phyloP scores from a whole-genome alignment of 2,888 invertebrate species.

The Dugesia japonica region DNA sequence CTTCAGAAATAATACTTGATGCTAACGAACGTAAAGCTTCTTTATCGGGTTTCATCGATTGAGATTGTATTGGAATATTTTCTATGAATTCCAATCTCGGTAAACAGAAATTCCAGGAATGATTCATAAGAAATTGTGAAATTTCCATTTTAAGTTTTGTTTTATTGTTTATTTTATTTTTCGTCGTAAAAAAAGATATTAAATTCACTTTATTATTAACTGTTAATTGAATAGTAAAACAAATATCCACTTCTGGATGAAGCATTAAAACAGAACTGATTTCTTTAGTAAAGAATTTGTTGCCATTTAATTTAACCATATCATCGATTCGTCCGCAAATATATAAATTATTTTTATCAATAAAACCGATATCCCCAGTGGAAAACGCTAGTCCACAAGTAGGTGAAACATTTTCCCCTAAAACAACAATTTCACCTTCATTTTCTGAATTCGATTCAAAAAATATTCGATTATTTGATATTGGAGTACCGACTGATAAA shows the following conservation, averaged over 20 bases:
- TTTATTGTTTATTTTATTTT: background rate
- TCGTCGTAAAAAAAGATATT: conserved; percentile 5
- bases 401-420: conserved; percentile 9
- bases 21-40: background rate
- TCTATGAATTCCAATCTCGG: background rate
- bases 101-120: background rate
- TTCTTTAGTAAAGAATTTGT: background rate
- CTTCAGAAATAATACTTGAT: background rate
- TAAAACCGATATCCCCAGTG: conserved; percentile 28
- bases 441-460: background rate
- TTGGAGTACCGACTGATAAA: conserved; percentile 26
- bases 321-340: conserved; percentile 23
- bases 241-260: conserved; percentile 22
- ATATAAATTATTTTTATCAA: conserved; percentile 10
- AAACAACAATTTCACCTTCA: background rate
- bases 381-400: background rate
- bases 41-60: background rate
- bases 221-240: conserved; percentile 10
- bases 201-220: background rate
- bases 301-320: background rate
- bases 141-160: background rate
- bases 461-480: conserved; percentile 25
- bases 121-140: background rate
- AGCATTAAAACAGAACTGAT: background rate
- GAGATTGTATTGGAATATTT: background rate